These are phyloP conservation scores for Ligdia adustata DNA, from an alignment of 2,888 invertebrate species.

Conservation along the genomic window DNA sequence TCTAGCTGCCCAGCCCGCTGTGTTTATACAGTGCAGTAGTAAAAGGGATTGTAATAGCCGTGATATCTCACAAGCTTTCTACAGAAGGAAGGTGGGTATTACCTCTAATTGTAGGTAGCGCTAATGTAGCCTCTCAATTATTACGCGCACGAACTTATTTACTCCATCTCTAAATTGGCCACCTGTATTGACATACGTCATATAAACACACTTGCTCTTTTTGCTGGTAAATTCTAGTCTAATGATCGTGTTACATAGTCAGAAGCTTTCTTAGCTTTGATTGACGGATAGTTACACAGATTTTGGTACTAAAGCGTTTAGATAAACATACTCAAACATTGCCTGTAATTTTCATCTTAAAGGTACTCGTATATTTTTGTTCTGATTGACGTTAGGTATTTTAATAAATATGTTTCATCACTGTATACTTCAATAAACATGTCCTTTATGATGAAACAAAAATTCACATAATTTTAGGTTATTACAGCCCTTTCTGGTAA, in stretches of 20 bases:
- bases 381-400: too few species aligned
- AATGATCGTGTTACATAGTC: conserved; percentile 16
- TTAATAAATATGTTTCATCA: too few species aligned
- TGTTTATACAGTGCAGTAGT: too few species aligned
- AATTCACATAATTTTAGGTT: too few species aligned
- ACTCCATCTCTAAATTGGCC: conserved; percentile 10
- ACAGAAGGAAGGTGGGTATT: conserved; percentile 34
- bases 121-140: conserved; percentile 38
- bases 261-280: conserved; percentile 11
- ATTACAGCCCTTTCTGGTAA: too few species aligned
- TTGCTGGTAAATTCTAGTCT: conserved; percentile 1
- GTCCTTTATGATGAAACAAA: too few species aligned
- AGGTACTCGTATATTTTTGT: too few species aligned
- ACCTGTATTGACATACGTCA: conserved; percentile 12
- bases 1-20: too few species aligned
- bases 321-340: conserved; percentile 8
- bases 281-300: conserved; percentile 8
- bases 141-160: conserved; percentile 13
- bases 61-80: conserved; percentile 50
- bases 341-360: conserved; percentile 16
- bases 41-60: conserved; percentile 29
- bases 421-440: too few species aligned
- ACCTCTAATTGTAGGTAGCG: conserved; percentile 46
- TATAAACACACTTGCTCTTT: conserved; percentile 1
- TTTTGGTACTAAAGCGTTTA: neutral